Evolutionary conservation across 2,888 invertebrate genomes (phyloP), one percentile per base, ranked within the genome.

Genomic region (Fragum fragum): DNA sequence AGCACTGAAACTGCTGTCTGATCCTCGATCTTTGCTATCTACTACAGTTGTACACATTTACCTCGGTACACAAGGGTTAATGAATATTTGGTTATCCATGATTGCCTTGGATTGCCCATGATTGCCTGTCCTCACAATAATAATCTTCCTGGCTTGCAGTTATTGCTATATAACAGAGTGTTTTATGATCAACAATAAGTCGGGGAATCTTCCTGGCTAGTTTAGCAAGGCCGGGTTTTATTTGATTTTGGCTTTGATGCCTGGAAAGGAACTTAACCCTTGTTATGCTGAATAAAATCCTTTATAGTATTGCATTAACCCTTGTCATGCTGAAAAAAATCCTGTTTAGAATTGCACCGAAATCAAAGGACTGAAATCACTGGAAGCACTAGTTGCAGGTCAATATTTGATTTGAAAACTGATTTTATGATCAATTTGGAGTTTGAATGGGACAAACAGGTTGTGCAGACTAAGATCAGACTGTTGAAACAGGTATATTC

Each of bases 21-120:
- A 57, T 57, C 57, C 21, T 57, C 3, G 57, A 28, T 57, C 9
- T 57, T 7, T 57, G 23, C 57, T 16, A 47, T 47, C 16, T 3
- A 47, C 3, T 9, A 47, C 14, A 9, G 47, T 3, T 16, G 47
- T n/a, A 47, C 2, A 47, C 14, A 5, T 47, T 9, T 14, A 9
- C 16, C 16, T 14, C 14, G 47, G 14, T 5, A 18, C 2, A 14
- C 5, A 47, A 39, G 23, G 28, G 63, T 63, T 63, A 63, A 63
- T 63, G 63, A 63, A 63, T 63, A 63, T 63, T 63, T 63, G 63
- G 63, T 63, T 63, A 63, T 63, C 63, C 32, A 23, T 63, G 63
- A 63, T 63, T 63, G 63, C 63, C 63, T 28, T 18, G 7, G 5
- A 47, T 47, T 47, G 47, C 14, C 2, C 32, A 23, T 63, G 63